Base-by-base conservation (phyloP, 2,113 vertebrate species). In the Pao palembangensis region DNA sequence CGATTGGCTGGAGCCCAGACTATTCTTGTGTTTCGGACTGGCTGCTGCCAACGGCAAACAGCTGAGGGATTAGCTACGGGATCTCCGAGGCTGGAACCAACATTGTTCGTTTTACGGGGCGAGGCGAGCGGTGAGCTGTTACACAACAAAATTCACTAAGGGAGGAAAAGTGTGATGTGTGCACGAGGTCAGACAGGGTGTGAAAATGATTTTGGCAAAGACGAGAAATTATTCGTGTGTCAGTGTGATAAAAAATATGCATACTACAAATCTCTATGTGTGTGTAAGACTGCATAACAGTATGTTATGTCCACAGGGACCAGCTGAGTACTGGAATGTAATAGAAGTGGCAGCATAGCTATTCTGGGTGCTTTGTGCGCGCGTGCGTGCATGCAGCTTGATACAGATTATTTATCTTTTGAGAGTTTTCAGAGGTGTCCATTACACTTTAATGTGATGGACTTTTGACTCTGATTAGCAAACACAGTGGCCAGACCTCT, bases 61-160 rank as follows among this genome's bases (percentile, higher is more conserved):
- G 84, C 84, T 86, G 82, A 84, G 64, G 75, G 77, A 82, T 86
- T 80, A 82, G 59, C 65, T 51, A 8, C 13, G n/a, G 66, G 55
- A 46, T 61, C 62, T 71, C 31, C 51, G 43, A 61, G 64, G 64
- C 68, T 38, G 65, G 69, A 57, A 75, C 64, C 28, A 12, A 65
- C 58, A 77, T 85, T 85, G 80, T 83, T 77, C 69, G 51, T 58
- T 75, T 72, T 65, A 47, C 46, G 70, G 71, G 38, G n/a, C 7
- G 51, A 51, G 61, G 51, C 34, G 31, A 54, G 53, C 55, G 13
- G 51, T 16, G 52, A 69, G 54, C 53, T 25, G 50, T 28, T 58
- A 28, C 18, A 46, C 65, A 63, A n/a, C 50, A 53, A 73, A 83
- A 80, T 63, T 68, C 46, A 63, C 69, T 76, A 55, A 69, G 60